phyloP scores from a whole-genome alignment of 2,113 vertebrate species.

The Myrmecophaga tridactyla region DNA sequence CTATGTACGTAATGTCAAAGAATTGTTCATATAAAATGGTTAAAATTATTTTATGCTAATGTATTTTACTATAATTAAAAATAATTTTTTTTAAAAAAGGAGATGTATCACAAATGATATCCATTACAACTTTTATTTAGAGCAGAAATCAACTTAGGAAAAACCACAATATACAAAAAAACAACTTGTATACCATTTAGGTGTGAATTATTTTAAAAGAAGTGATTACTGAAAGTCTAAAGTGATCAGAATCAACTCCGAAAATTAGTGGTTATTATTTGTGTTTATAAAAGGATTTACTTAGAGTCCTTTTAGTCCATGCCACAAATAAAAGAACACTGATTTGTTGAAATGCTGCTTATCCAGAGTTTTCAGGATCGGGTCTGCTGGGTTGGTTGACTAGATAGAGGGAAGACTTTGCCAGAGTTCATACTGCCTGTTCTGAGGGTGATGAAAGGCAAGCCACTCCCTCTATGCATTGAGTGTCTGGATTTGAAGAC shows the following conservation, averaged over 20 bases:
- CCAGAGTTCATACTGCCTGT: neutral
- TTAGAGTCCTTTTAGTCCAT: neutral
- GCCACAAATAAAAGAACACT: neutral
- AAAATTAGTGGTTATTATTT: conserved; percentile 5
- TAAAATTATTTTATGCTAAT: no score
- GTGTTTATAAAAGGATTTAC: conserved; percentile 17
- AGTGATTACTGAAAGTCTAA: neutral
- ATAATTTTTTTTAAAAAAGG: no score
- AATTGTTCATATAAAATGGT: no score
- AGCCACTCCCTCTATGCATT: neutral
- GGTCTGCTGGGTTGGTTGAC: neutral
- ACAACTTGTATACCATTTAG: neutral
- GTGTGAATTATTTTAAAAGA: neutral
- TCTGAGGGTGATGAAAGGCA: neutral
- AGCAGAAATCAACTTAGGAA: neutral
- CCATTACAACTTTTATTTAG: neutral
- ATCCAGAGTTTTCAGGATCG: neutral
- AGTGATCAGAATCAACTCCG: neutral
- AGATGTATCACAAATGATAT: no score
- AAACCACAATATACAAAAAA: neutral
- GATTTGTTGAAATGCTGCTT: neutral
- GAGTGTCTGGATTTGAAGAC: neutral
- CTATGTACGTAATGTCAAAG: no score
- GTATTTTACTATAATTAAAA: no score
- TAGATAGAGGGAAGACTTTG: neutral